These are phyloP conservation scores for Dipodomys ordii DNA, from an alignment of 2,113 vertebrate genomes.

Conservation along the genomic window DNA sequence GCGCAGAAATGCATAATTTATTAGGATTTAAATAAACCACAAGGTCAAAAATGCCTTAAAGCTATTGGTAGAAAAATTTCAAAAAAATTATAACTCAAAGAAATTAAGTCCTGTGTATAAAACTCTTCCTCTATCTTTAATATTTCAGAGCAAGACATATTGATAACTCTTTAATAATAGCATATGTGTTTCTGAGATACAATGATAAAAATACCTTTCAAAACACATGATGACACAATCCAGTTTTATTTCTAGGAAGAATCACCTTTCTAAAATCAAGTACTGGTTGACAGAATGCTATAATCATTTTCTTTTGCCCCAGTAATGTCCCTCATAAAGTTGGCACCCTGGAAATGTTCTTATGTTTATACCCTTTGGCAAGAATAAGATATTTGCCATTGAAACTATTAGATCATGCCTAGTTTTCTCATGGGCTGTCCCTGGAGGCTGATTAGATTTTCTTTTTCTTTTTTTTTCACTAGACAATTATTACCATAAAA, in stretches of 20 bases:
- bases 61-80: conserved; percentile 58
- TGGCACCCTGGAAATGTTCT: conserved; percentile 4
- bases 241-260: conserved; percentile 34
- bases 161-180: conserved; percentile 17
- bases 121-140: not conserved
- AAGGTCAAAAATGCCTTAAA: conserved; percentile 82
- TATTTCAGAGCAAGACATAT: not conserved
- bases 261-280: conserved; percentile 28
- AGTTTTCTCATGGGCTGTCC: conserved; percentile 38
- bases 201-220: not conserved
- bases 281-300: not conserved
- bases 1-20: conserved; percentile 92
- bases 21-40: conserved; percentile 90
- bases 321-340: conserved; percentile 10
- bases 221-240: not conserved
- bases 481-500: conserved; percentile 52
- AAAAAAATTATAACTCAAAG: conserved; percentile 70
- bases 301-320: conserved; percentile 39
- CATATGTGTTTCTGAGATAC: not conserved
- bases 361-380: conserved; percentile 19
- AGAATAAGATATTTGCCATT: conserved; percentile 49
- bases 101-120: conserved; percentile 8
- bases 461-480: conserved; percentile 22
- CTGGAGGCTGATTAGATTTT: not conserved
- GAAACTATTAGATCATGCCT: not conserved